phyloP scores from a whole-genome alignment of 2,888 invertebrate genomes.

The Hyalella azteca region DNA sequence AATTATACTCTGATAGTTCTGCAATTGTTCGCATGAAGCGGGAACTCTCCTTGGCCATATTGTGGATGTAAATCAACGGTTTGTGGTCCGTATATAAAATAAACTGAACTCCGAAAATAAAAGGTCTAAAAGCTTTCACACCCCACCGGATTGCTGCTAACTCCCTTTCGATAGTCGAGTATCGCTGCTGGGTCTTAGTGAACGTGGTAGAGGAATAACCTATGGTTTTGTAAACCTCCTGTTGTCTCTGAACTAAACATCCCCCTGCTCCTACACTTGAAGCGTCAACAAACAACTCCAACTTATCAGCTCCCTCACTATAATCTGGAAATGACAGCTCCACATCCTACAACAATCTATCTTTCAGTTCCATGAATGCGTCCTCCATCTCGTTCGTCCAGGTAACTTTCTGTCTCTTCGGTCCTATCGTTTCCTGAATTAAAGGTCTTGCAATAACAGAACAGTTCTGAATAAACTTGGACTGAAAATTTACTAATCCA shows the following conservation, averaged over 20 bases:
- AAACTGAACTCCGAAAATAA: not conserved
- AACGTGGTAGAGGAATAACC: not conserved
- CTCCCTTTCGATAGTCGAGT: constrained; percentile 17
- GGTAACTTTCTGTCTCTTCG: not conserved
- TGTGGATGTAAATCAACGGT: not conserved
- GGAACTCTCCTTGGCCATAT: not conserved
- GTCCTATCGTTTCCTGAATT: not conserved
- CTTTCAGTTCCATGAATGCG: not conserved
- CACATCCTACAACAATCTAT: not conserved
- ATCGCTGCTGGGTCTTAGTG: not conserved
- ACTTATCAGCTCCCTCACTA: not conserved
- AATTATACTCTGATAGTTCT: constrained; percentile 2
- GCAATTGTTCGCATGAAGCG: not conserved
- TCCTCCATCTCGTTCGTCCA: not conserved
- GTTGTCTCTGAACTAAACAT: not conserved
- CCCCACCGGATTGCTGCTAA: constrained; percentile 4
- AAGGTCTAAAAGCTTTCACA: not conserved
- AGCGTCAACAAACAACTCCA: not conserved
- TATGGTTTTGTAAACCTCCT: not conserved
- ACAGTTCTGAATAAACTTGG: not conserved
- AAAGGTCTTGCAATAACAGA: not conserved
- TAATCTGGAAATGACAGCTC: not conserved
- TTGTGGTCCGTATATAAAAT: constrained; percentile 1
- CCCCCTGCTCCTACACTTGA: not conserved
- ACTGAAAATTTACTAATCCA: too few species aligned